Percentiles rank a stretch among this genome's conserved stretches.
phyloP scores from a whole-genome alignment of 2,113 vertebrate species.

The Mormyrus lacerda region DNA sequence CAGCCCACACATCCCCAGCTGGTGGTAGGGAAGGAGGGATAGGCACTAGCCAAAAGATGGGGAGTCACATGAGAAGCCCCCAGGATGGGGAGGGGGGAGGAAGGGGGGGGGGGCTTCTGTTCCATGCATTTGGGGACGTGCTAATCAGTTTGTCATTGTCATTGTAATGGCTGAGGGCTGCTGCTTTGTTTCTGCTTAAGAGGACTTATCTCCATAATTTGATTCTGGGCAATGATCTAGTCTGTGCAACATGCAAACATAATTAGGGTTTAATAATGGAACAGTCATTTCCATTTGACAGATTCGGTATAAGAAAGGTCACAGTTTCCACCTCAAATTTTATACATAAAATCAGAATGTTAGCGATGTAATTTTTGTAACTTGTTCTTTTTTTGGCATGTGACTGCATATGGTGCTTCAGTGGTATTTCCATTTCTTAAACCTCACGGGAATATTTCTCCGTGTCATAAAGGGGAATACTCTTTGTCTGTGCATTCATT shows the following conservation, averaged over 20 bases:
- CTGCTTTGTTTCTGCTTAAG: conserved; percentile 51
- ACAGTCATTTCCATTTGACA: conserved; percentile 37
- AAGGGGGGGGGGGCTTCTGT: conserved; percentile 18
- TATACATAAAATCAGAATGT: neutral
- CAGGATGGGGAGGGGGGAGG: neutral
- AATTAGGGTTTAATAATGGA: conserved; percentile 47
- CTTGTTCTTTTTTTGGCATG: neutral
- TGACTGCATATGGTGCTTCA: no score
- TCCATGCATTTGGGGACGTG: conserved; percentile 53
- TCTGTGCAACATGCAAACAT: conserved; percentile 49
- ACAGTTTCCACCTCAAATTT: conserved; percentile 27
- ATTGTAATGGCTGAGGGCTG: conserved; percentile 42
- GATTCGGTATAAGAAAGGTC: conserved; percentile 32
- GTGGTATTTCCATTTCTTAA: neutral
- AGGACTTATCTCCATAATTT: conserved; percentile 57
- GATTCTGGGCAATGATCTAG: conserved; percentile 56
- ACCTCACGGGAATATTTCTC: neutral
- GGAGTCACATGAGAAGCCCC: neutral
- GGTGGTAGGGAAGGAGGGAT: neutral
- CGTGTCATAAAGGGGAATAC: neutral
- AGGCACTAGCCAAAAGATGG: neutral
- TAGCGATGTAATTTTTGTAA: neutral
- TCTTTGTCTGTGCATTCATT: neutral
- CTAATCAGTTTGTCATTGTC: conserved; percentile 63
- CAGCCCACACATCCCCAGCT: neutral